Base-by-base conservation (phyloP, 2,797 vertebrate species). In the Megalops cyprinoides region DNA sequence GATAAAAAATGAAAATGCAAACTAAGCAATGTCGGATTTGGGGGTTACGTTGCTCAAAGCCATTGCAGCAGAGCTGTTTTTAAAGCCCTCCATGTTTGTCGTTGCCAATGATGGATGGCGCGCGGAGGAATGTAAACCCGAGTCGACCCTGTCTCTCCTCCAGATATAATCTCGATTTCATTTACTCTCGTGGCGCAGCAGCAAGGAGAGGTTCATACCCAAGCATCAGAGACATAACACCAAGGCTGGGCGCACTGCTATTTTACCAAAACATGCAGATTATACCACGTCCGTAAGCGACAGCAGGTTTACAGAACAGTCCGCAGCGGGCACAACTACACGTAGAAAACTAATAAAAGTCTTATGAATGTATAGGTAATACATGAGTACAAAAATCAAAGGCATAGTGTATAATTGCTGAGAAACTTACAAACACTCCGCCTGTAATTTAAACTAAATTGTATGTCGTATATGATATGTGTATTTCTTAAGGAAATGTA, bases 51-150 rank as follows among this genome's bases (percentile, higher is more conserved):
- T 77, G 34, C n/a, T 77, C 9, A 84, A 87, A 51, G 46, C 74
- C 8, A 82, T 42, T 71, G 58, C 89, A 91, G 91, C 88, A 90
- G 91, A 90, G 90, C 87, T 91, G 88, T 91, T 85, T 86, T 91
- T 88, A 88, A 89, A 88, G 83, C 82, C 88, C 87, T 90, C 87
- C 90, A 88, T 89, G 87, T 86, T 85, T 86, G 90, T 92, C 90
- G 87, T 87, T 87, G 76, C 85, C 86, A 51, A 87, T 93, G 92
- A 93, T 92, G 90, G 92, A 94, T 93, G 86, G 87, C 83, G 88
- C 88, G 88, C 89, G 90, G 90, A 89, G 87, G 81, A 79, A 89
- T 88, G 91, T 89, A 90, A 82, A 85, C 87, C 88, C 87, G 79
- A 83, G 74, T 88, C 79, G 88, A 90, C 83, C 76, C 82, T 91